These are phyloP conservation scores for Chrysomela aeneicollis DNA, from an alignment of 2,888 invertebrate genomes.

Conservation along the genomic window DNA sequence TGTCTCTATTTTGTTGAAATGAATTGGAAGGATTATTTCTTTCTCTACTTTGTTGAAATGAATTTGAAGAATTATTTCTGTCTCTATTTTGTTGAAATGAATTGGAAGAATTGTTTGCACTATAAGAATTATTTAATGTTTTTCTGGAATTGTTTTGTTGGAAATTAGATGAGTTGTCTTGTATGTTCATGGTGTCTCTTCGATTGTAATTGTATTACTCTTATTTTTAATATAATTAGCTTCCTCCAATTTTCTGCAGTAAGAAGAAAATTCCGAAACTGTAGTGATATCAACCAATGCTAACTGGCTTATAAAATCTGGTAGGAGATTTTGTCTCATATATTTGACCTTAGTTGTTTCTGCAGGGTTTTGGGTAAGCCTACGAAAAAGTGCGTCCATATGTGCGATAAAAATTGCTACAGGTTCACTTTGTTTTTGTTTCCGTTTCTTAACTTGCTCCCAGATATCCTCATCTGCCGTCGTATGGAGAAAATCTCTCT, in stretches of 20 bases:
- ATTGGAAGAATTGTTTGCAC: not conserved
- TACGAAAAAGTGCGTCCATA: slow-evolving; percentile 4
- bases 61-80: not conserved
- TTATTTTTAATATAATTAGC: not conserved
- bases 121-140: no score
- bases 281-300: slow-evolving; percentile 11
- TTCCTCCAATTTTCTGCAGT: not conserved
- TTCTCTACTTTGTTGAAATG: not conserved
- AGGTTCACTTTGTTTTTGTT: slow-evolving; percentile 9
- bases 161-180: no score
- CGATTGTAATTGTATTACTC: no score
- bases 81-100: not conserved
- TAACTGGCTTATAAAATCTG: not conserved
- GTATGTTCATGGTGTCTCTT: no score
- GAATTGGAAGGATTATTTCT: no score
- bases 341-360: slow-evolving; percentile 7
- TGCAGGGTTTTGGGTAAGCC: not conserved
- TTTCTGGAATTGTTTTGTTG: no score
- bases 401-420: slow-evolving; percentile 17
- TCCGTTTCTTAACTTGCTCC: slow-evolving; percentile 20
- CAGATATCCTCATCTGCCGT: slow-evolving; percentile 16
- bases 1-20: no score
- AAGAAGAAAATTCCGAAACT: not conserved
- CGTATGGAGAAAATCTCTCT: slow-evolving; percentile 17
- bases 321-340: slow-evolving; percentile 4